Percentiles rank a stretch among this genome's conserved stretches.
These are phyloP conservation scores for Trachurus trachurus DNA, from an alignment of 2,797 vertebrate species.

Conservation along the genomic window DNA sequence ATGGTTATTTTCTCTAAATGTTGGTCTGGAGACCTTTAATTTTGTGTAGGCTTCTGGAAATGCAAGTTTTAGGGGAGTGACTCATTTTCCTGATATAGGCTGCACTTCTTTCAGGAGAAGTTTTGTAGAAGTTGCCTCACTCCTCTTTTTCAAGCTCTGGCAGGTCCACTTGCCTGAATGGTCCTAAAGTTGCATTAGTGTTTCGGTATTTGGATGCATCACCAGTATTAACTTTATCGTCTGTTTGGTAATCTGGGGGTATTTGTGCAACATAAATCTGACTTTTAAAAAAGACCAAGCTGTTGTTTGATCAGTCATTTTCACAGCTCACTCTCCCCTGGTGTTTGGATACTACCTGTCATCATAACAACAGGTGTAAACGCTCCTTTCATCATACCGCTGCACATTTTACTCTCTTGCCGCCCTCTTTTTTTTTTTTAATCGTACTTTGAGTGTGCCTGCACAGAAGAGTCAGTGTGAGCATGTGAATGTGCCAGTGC, in stretches of 20 bases:
- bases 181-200: not conserved
- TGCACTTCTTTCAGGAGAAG: slow-evolving; percentile 33
- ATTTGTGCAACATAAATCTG: too few species aligned
- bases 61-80: slow-evolving; percentile 49
- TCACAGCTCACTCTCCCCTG: slow-evolving; percentile 10
- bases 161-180: not conserved
- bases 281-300: slow-evolving; percentile 12
- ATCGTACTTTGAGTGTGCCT: slow-evolving; percentile 10
- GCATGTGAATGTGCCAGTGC: slow-evolving; percentile 33
- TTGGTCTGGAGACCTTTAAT: slow-evolving; percentile 67
- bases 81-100: slow-evolving; percentile 48
- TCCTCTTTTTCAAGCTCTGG: slow-evolving; percentile 29
- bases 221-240: not conserved
- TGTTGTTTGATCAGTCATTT: slow-evolving; percentile 24
- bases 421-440: slow-evolving; percentile 8
- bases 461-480: slow-evolving; percentile 28
- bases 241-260: not conserved
- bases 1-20: slow-evolving; percentile 71
- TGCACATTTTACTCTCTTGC: not conserved
- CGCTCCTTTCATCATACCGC: slow-evolving; percentile 29
- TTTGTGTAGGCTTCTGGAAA: slow-evolving; percentile 50
- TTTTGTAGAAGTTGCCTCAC: slow-evolving; percentile 25
- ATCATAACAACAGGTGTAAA: slow-evolving; percentile 37
- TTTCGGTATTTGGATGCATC: slow-evolving; percentile 21
- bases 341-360: slow-evolving; percentile 28